Conservation (phyloP, 2,797 vertebrate genomes). For the Bradypodion pumilum region DNA sequence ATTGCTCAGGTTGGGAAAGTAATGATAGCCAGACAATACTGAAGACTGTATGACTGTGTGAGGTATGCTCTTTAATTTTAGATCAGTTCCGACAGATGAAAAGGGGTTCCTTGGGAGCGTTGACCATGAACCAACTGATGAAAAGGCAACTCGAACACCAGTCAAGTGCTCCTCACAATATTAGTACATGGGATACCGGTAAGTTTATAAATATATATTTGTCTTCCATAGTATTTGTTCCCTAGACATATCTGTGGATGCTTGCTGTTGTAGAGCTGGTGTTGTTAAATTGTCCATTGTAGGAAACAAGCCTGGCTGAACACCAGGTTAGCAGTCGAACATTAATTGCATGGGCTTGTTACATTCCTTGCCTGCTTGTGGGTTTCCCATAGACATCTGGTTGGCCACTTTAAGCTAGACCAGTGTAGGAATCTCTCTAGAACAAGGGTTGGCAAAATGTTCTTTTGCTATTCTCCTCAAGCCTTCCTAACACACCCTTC, state of each 20-base stretch:
- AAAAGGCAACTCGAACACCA: slow-evolving; percentile 98
- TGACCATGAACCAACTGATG: slow-evolving; percentile 98
- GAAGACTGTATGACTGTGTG: slow-evolving; percentile 65
- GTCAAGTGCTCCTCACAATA: slow-evolving; percentile 97
- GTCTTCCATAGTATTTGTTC: slow-evolving; percentile 67
- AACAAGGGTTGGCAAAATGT: too few relatives aligned
- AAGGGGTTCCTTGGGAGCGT: slow-evolving; percentile 94
- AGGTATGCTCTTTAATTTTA: slow-evolving; percentile 75
- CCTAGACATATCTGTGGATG: slow-evolving; percentile 56
- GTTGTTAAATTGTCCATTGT: slow-evolving; percentile 37
- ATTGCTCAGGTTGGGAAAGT: slow-evolving; percentile 32
- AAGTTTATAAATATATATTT: slow-evolving; percentile 69
- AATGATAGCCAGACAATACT: slow-evolving; percentile 28
- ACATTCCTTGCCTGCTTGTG: too few relatives aligned
- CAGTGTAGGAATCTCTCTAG: too few relatives aligned
- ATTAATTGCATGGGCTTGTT: background rate
- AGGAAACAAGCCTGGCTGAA: slow-evolving; percentile 12
- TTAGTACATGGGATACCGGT: slow-evolving; percentile 98
- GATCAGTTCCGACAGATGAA: slow-evolving; percentile 98
- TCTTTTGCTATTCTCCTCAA: too few relatives aligned
- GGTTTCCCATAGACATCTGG: too few relatives aligned
- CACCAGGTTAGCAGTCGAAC: slow-evolving; percentile 11
- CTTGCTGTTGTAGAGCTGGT: slow-evolving; percentile 40
- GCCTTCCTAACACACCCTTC: too few relatives aligned
- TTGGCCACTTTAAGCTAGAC: too few relatives aligned